Percentiles rank a stretch among this genome's conserved stretches.
Evolutionary conservation across 1,140 invertebrate species (phyloP).

Genomic region (Drosophila suzukii): DNA sequence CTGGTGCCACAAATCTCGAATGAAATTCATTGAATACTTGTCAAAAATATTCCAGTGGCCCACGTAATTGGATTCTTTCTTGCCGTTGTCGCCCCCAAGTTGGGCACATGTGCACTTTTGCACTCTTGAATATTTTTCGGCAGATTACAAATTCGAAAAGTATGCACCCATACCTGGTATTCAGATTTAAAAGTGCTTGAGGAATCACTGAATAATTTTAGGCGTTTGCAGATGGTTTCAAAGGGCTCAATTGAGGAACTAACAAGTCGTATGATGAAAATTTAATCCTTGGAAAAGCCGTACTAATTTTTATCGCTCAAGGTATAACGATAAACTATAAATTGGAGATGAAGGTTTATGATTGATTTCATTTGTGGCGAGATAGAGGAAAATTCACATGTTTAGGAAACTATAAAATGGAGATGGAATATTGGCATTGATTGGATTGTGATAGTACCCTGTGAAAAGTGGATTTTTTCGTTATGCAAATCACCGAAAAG

Average conservation of each 20-base stretch:
- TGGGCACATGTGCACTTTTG: conserved; percentile 73
- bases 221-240: background rate
- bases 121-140: conserved; percentile 62
- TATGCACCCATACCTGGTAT: background rate
- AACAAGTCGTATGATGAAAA: too few relatives aligned
- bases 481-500: conserved; percentile 40
- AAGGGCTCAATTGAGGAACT: too few relatives aligned
- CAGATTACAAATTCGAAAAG: conserved; percentile 11
- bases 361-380: too few relatives aligned
- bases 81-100: conserved; percentile 22
- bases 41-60: conserved; percentile 73
- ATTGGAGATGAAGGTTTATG: too few relatives aligned
- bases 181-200: background rate
- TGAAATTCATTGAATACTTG: conserved; percentile 83
- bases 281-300: too few relatives aligned
- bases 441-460: background rate
- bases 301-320: too few relatives aligned
- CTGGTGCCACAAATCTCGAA: conserved; percentile 65
- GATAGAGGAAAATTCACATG: too few relatives aligned
- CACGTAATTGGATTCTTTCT: conserved; percentile 72
- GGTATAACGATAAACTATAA: too few relatives aligned
- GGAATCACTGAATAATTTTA: conserved; percentile 6
- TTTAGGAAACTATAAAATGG: too few relatives aligned
- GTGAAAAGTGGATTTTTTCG: conserved; percentile 7
- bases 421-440: background rate